Base-by-base conservation (phyloP, 2,113 vertebrate genomes). In the Rhineura floridana region DNA sequence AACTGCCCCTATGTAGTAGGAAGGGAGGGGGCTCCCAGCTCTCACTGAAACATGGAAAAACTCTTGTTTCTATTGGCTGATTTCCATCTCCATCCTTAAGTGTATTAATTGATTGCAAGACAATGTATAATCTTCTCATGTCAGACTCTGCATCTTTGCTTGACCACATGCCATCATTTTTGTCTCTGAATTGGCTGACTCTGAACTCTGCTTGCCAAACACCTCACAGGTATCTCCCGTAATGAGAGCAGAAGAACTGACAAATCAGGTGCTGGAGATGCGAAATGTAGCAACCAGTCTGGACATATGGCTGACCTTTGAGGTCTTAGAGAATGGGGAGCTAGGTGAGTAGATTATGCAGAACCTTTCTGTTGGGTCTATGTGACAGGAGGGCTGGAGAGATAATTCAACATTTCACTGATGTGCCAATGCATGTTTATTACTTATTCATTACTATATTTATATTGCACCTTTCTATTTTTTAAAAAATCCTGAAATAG, bases 191-290 rank as follows among this genome's bases (percentile, higher is more conserved):
- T 69, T 70, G 77, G 48, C 28, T 72, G 48, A 55, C 28, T 50
- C 44, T 69, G 62, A 79, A 21, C 13, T 67, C 62, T 70, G 15
- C 44, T 72, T 72, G 21, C 13, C 48, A 28, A 52, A 33, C 48
- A 70, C 28, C 48, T 67, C 52, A 11, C 92, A 99, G 99, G 99
- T 99, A 84, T 99, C 98, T 42, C 98, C 99, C 73, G 97, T 96
- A 0, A 98, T 99, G 98, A 98, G 98, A 1, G 98, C 99, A 0
- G 98, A 99, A 94, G 99, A 99, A 69, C 96, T 99, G 91, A 99
- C 98, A 91, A 99, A 99, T 93, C 98, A 99, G 91, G 98, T 99
- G 80, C 96, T 99, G 87, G 98, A 99, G 93, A 98, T 99, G 97
- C 98, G 98, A 95, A 98, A 97, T 0, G 94, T 98, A 75, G 95